Base-by-base conservation (phyloP, 2,888 invertebrate genomes). In the Rotaria sp. region DNA sequence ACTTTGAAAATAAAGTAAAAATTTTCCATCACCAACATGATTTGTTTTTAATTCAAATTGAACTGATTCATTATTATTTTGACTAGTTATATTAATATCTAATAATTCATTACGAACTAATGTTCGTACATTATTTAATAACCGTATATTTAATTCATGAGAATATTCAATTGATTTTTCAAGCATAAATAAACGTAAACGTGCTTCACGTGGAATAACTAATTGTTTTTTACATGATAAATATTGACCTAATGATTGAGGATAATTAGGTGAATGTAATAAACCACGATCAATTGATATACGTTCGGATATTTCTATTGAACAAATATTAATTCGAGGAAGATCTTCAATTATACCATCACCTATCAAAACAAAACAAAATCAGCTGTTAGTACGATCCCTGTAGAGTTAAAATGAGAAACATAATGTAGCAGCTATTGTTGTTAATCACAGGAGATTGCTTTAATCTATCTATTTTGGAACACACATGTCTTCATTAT, bases 1-100 rank as follows among this genome's bases (percentile, higher is more conserved):
- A 80, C 80, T n/a, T 80, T 80, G 80, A 80, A 80, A 80, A 45
- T 80, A 80, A 5, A 80, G n/a, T 41, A 80, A 13, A 80, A 80
- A 45, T 2, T 45, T 8, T 80, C 45, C 80, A 21, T 5, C 80
- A 45, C 45, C 80, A 45, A 45, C 11, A 80, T 80, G 80, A 45
- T 80, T 80, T 41, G 80, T 80, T 80, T 80, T 80, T 24, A 80
- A 45, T 80, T 80, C 26, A 45, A 80, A 80, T n/a, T 80, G 26
- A n/a, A 45, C 45, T 26, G 45, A 10, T n/a, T 80, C 45, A 67
- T 67, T 18, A 67, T 67, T 15, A 38, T 30, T 24, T 24, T 24
- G 67, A 26, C 45, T 45, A 0, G 80, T 45, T 13, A 45, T n/a
- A 45, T 80, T 80, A 10, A 80, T 15, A 80, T 80, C 80, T 15